Percentiles rank a stretch among this genome's conserved stretches.
These are phyloP conservation scores for Petrocephalus zakoni DNA, from an alignment of 2,113 vertebrate species.

Conservation along the genomic window DNA sequence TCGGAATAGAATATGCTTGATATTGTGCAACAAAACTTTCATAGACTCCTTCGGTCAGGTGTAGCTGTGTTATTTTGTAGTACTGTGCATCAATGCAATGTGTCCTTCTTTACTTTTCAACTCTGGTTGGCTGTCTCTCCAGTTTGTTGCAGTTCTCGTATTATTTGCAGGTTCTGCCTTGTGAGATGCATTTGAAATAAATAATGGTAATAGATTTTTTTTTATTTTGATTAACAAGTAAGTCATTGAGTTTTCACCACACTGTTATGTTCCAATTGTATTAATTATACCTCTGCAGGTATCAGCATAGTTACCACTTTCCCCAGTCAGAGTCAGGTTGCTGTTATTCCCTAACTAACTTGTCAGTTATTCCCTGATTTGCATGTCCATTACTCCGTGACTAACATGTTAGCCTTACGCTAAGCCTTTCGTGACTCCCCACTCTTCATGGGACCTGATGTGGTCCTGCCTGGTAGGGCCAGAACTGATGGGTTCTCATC, in stretches of 20 bases:
- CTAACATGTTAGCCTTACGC: not conserved
- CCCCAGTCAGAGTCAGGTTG: not conserved
- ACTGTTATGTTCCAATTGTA: not conserved
- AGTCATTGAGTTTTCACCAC: not conserved
- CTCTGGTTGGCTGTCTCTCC: constrained; percentile 6
- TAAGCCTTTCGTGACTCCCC: not conserved
- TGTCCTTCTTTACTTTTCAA: not conserved
- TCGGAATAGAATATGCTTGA: not conserved
- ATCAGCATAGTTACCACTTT: not conserved
- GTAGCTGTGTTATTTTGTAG: not conserved
- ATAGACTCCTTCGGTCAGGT: not conserved
- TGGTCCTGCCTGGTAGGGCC: not conserved
- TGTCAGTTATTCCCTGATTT: not conserved
- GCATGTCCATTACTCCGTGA: not conserved
- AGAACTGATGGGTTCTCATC: not conserved
- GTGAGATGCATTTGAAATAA: not conserved
- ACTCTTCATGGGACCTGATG: not conserved
- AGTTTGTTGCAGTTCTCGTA: not conserved
- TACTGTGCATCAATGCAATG: not conserved
- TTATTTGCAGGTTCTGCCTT: constrained; percentile 1
- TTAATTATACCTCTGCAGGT: not conserved
- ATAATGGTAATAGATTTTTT: not conserved
- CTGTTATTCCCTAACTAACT: not conserved
- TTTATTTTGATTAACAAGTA: not conserved
- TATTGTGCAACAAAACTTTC: not conserved